A percentile compares a stretch with the other conserved stretches of the same genome.
Evolutionary conservation across 2,113 vertebrate species (phyloP).

Genomic region (Gymnogyps californianus): DNA sequence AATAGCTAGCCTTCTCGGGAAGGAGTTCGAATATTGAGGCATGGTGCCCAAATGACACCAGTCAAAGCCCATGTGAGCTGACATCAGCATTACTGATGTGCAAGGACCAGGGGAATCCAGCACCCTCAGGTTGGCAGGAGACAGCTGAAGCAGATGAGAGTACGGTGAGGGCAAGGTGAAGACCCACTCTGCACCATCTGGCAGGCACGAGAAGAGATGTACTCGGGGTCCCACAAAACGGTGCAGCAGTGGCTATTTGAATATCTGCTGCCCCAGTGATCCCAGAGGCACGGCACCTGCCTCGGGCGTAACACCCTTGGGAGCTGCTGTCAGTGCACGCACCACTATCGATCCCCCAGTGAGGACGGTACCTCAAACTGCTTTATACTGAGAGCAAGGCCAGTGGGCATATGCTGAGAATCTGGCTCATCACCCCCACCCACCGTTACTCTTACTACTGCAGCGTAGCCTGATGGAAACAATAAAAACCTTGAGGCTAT

Average conservation of each 20-base stretch:
- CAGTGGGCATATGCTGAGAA: neutral
- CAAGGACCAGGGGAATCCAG: neutral
- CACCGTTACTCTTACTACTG: neutral
- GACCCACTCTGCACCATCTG: neutral
- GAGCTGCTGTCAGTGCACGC: neutral
- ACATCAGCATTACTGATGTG: neutral
- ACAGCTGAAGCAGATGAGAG: neutral
- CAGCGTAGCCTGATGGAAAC: neutral
- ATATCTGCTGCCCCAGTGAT: neutral
- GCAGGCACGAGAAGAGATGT: neutral
- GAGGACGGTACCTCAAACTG: neutral
- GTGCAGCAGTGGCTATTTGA: neutral
- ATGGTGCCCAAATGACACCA: neutral
- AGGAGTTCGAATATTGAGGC: neutral
- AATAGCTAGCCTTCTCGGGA: neutral
- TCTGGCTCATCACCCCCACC: neutral
- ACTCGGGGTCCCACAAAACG: neutral
- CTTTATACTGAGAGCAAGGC: neutral
- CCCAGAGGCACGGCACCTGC: neutral
- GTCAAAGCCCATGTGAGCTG: neutral
- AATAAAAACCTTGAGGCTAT: neutral
- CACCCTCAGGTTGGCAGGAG: neutral
- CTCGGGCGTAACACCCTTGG: fast-evolving
- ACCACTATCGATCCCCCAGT: neutral
- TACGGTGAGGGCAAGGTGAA: neutral